Percentiles rank a stretch among this genome's conserved stretches.
These are phyloP conservation scores for Thalassophryne amazonica DNA, from an alignment of 2,797 vertebrate species.

Conservation along the genomic window DNA sequence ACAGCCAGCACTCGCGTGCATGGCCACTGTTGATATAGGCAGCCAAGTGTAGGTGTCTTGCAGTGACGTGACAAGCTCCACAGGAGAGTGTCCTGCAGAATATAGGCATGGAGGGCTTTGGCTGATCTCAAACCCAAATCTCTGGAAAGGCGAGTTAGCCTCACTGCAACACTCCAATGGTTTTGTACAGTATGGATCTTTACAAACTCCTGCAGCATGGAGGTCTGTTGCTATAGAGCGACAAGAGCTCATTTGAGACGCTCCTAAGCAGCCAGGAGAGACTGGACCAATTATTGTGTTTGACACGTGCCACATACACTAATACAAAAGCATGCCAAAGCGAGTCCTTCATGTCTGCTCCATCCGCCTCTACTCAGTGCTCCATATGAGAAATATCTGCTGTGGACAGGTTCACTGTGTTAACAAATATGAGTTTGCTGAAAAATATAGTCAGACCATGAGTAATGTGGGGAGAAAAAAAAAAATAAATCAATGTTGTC, in stretches of 20 bases:
- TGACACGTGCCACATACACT: constrained; percentile 11
- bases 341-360: constrained; percentile 6
- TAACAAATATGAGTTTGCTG: no score
- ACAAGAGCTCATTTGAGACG: constrained; percentile 62
- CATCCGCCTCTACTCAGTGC: constrained; percentile 10
- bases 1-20: constrained; percentile 68
- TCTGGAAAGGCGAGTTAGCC: constrained; percentile 22
- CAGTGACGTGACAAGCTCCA: constrained; percentile 69
- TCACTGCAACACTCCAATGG: constrained; percentile 58
- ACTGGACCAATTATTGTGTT: constrained; percentile 57
- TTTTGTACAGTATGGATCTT: constrained; percentile 74
- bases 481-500: no score
- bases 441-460: no score
- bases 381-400: no score
- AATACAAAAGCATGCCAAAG: constrained; percentile 4
- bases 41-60: constrained; percentile 72
- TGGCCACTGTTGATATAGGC: constrained; percentile 70
- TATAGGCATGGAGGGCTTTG: constrained; percentile 64
- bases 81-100: constrained; percentile 67
- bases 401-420: no score
- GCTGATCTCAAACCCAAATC: constrained; percentile 52
- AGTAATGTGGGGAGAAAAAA: no score
- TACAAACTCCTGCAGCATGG: constrained; percentile 71
- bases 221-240: constrained; percentile 71
- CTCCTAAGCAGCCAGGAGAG: constrained; percentile 45